phyloP scores from a whole-genome alignment of 2,113 vertebrate genomes.

The Eulemur rufifrons region DNA sequence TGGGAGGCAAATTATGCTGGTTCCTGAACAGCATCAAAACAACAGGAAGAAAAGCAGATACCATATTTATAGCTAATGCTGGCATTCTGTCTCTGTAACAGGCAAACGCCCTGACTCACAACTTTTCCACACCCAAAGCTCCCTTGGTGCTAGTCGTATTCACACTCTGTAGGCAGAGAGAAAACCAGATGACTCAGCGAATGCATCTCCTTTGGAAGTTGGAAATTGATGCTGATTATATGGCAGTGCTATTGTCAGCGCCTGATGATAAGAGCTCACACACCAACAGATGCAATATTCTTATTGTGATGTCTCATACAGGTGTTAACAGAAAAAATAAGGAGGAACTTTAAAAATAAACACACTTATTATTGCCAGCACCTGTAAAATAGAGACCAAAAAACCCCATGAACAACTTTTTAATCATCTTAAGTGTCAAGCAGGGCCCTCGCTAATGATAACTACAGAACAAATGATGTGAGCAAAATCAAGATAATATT shows the following conservation, averaged over 20 bases:
- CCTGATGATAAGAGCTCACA: background rate
- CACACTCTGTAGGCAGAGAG: background rate
- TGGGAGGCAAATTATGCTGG: background rate
- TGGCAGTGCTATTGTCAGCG: too few relatives aligned
- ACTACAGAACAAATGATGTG: background rate
- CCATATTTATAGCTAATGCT: background rate
- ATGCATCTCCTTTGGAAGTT: background rate
- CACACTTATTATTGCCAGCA: background rate
- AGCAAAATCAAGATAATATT: background rate
- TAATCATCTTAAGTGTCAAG: background rate
- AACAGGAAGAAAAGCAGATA: background rate
- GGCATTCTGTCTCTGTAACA: background rate
- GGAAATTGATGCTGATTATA: background rate
- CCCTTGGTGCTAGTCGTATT: background rate
- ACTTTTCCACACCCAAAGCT: background rate
- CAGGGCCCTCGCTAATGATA: background rate
- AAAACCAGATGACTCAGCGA: background rate
- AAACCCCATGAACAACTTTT: background rate
- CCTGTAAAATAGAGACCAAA: background rate
- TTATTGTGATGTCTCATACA: background rate
- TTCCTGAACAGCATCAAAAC: slow-evolving; percentile 19
- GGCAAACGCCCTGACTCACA: background rate
- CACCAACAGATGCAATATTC: background rate
- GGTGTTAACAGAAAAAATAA: background rate
- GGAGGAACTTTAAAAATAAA: background rate